These are phyloP conservation scores for Chaetogeoica ovagalla DNA, from an alignment of 2,888 invertebrate genomes.

Conservation along the genomic window DNA sequence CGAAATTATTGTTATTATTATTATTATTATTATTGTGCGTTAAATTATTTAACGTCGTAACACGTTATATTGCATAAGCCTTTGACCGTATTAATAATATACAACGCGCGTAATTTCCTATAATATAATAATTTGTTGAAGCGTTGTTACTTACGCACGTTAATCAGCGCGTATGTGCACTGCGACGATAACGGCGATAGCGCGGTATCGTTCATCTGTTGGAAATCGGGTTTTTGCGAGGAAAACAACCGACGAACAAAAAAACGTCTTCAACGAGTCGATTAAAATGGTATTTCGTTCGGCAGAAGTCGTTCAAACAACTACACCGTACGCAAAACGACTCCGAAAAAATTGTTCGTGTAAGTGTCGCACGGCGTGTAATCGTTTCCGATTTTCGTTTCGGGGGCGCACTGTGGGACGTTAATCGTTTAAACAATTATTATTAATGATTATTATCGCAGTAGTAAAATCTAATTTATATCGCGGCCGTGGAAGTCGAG, in stretches of 20 bases:
- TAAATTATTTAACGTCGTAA: too few relatives aligned
- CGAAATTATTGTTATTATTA: neutral
- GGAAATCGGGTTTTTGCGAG: neutral
- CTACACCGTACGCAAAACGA: too few relatives aligned
- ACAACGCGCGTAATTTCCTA: neutral
- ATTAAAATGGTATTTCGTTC: neutral
- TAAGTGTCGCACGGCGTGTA: neutral
- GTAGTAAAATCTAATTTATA: too few relatives aligned
- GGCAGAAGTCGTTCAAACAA: neutral
- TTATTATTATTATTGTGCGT: neutral
- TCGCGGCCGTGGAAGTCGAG: too few relatives aligned
- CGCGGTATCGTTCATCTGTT: neutral
- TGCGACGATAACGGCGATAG: neutral
- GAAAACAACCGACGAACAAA: too few relatives aligned
- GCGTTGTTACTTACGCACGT: neutral
- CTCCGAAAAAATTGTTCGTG: too few relatives aligned
- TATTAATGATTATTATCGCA: too few relatives aligned
- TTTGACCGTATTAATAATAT: neutral
- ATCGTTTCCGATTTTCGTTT: conserved; percentile 8
- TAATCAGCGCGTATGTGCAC: neutral
- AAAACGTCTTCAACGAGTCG: too few relatives aligned
- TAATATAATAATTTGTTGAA: neutral
- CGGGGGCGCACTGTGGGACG: too few relatives aligned
- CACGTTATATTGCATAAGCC: too few relatives aligned
- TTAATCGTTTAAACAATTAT: too few relatives aligned